Evolutionary conservation across 2,113 vertebrate genomes (phyloP), one percentile per base, ranked within the genome.

Genomic region (Alectura lathami): DNA sequence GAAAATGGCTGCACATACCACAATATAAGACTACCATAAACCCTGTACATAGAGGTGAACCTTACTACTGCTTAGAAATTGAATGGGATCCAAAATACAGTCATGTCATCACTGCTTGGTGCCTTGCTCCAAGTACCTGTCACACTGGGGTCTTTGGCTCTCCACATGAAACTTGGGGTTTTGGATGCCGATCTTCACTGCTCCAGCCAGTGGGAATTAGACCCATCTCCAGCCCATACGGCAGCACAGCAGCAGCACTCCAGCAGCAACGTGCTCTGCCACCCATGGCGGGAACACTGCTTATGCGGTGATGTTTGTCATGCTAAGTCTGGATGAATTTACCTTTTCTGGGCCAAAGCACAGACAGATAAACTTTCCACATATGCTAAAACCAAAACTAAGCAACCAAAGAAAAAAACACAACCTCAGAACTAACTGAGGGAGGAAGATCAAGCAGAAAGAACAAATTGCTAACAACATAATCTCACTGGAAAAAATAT

Each of bases 281-380:
- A 32, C 30, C 24, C 42, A 29, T 18, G 38, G 34, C 63, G 43
- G 12, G 22, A 92, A 36, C 17, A 53, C 13, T 50, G 67, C 72
- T 90, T 54, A 74, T 27, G 47, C 0, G 0, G 32, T 1, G 0
- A 13, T 38, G 29, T 51, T 91, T 84, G 20, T 53, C 30, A 42
- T 30, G 24, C 20, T 43, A 11, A 67, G 8, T 51, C 34, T 69
- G 32, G 94, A 62, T 27, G 16, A 53, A 62, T 53, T 77, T 83
- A 43, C 7, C 3, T 8, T 47, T 53, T 36, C 8, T 2, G 17
- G 6, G 45, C 13, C 29, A 77, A 63, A 72, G 20, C 5, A 81
- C 17, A 18, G n/a, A 14, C 7, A 68, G 84, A 36, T 56, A 80
- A 42, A 34, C 83, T 75, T 96, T 92, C 30, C 22, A 53, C 20